Conservation (phyloP, 2,888 invertebrate species). For the Eupithecia subfuscata region DNA sequence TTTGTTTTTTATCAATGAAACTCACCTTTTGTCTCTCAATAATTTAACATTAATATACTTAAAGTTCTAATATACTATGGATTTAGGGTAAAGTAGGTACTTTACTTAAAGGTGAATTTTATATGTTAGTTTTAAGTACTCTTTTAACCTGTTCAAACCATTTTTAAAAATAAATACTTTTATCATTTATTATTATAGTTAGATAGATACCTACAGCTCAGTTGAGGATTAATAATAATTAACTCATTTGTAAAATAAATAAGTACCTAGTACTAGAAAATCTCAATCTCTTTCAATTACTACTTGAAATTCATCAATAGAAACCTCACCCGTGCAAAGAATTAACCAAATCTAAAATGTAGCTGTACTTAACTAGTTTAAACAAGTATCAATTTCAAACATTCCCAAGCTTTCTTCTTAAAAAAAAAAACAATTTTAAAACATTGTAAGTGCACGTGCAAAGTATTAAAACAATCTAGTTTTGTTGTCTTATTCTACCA, state of each 20-base stretch:
- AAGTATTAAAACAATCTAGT: conserved; percentile 14
- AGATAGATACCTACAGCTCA: background rate
- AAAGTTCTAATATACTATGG: too few species aligned
- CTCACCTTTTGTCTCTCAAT: background rate
- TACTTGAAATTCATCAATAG: background rate
- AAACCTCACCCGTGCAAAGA: conserved; percentile 16
- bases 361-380: conserved; percentile 17
- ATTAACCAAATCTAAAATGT: conserved; percentile 5
- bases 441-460: conserved; percentile 5
- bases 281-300: background rate
- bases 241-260: background rate
- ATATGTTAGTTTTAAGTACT: too few species aligned
- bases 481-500: conserved; percentile 17
- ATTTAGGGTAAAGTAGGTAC: too few species aligned
- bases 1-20: background rate
- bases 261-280: background rate
- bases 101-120: too few species aligned
- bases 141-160: too few species aligned
- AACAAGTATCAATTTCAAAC: conserved; percentile 7
- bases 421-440: background rate
- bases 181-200: too few species aligned
- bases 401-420: background rate
- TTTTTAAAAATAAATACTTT: too few species aligned
- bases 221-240: background rate
- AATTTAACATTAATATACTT: background rate